These are phyloP conservation scores for Corvus cornix DNA, from an alignment of 2,113 vertebrate species.

Conservation along the genomic window DNA sequence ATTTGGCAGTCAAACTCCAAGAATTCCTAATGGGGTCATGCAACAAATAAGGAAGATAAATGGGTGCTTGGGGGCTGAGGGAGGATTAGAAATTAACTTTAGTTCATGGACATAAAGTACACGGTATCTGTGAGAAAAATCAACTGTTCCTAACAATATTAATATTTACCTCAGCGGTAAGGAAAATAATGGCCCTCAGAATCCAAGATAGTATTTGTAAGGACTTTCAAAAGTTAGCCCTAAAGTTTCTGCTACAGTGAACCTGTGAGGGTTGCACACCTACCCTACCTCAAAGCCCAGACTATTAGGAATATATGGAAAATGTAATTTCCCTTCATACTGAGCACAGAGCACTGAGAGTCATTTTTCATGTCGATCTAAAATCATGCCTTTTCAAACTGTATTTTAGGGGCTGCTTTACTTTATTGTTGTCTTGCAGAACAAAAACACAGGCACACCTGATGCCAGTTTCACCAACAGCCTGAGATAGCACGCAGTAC, in stretches of 20 bases:
- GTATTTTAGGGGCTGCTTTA: neutral
- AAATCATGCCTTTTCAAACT: neutral
- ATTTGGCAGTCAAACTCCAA: neutral
- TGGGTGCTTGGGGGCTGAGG: neutral
- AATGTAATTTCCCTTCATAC: neutral
- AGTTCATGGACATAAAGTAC: neutral
- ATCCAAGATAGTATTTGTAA: neutral
- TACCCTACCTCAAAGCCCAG: accelerated
- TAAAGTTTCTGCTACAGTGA: neutral
- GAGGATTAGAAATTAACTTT: neutral
- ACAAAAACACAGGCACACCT: neutral
- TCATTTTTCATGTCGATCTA: neutral
- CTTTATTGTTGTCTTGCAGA: neutral
- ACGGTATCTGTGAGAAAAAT: neutral
- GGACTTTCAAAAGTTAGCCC: neutral
- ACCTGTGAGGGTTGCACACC: neutral
- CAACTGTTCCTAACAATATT: neutral
- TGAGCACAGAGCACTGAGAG: neutral
- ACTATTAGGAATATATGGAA: neutral
- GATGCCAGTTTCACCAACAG: neutral
- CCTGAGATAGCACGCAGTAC: neutral
- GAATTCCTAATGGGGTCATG: neutral
- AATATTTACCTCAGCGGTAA: neutral
- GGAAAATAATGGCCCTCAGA: neutral
- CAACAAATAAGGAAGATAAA: neutral